Evolutionary conservation across 2,797 vertebrate genomes (phyloP), one percentile per base, ranked within the genome.

Genomic region (Clarias laeviceps): DNA sequence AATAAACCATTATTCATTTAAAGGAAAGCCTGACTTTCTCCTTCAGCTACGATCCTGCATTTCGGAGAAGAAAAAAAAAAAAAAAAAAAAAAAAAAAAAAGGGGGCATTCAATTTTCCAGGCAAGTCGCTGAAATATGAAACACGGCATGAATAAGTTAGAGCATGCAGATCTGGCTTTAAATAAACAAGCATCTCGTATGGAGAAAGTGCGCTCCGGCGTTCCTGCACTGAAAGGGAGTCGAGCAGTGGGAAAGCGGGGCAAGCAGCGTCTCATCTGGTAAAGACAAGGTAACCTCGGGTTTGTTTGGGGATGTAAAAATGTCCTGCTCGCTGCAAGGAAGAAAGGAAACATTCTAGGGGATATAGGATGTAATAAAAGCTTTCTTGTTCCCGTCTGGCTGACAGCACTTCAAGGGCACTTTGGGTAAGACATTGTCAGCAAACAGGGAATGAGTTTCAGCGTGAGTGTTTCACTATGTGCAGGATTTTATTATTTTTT

Each of bases 361-460:
- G 45, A 85, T 85, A 61, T 24, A 82, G 86, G 80, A 76, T 54
- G 83, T 59, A 68, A 79, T 82, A n/a, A 83, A 84, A 86, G 84
- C 54, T 56, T 84, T 87, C 62, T 32, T 1, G 81, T 84, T 68
- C 80, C 57, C 32, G 83, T 88, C 80, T 80, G 72, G 56, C 27
- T 5, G 68, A 32, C 54, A 80, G 61, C 62, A 77, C 80, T 84
- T 90, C 86, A 90, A 88, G 86, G 89, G 86, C 86, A 85, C 69
- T 68, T 81, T 83, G 83, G 88, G 87, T 90, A 88, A 85, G 90
- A 87, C 84, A 74, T 89, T 80, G 57, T 88, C 80, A 17, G 64
- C 85, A 74, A 61, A 70, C 27, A 29, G 50, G 74, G 73, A 77
- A 64, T 78, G 40, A 85, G 84, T 88, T 72, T 82, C 1, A 70